These are phyloP conservation scores for Heptranchias perlo DNA, from an alignment of 2,113 vertebrate species.

Conservation along the genomic window DNA sequence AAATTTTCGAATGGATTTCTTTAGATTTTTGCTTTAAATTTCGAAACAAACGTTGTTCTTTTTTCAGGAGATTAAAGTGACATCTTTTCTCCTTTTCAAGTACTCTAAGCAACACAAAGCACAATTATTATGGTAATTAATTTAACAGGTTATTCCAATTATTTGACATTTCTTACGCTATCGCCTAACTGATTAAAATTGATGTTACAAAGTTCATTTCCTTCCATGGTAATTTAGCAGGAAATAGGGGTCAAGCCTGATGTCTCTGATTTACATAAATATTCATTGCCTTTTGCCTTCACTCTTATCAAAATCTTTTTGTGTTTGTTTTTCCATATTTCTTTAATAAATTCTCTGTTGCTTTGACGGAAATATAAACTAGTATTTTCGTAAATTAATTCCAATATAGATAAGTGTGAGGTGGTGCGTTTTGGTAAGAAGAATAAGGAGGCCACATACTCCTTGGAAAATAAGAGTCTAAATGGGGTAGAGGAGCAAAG, in stretches of 20 bases:
- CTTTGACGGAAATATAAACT: neutral
- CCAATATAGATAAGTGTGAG: too few relatives aligned
- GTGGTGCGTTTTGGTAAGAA: too few relatives aligned
- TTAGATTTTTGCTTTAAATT: slow-evolving; percentile 21
- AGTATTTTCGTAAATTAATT: too few relatives aligned
- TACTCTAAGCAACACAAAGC: neutral
- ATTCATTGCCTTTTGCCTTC: slow-evolving; percentile 23
- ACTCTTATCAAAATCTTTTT: neutral
- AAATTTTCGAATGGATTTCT: slow-evolving; percentile 19
- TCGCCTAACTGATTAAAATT: slow-evolving; percentile 33
- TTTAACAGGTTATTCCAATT: slow-evolving; percentile 31
- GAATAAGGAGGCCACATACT: too few relatives aligned
- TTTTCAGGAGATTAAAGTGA: slow-evolving; percentile 31
- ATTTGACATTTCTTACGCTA: slow-evolving; percentile 31
- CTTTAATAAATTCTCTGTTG: neutral
- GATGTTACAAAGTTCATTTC: slow-evolving; percentile 36
- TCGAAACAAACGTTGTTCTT: slow-evolving; percentile 21
- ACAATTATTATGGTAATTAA: slow-evolving; percentile 35
- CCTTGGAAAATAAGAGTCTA: too few relatives aligned
- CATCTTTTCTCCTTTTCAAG: slow-evolving; percentile 27
- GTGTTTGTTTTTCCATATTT: neutral
- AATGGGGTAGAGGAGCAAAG: too few relatives aligned
- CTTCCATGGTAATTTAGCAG: slow-evolving; percentile 33
- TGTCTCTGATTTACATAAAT: slow-evolving; percentile 35
- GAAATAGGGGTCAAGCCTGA: slow-evolving; percentile 31